Conservation (phyloP, 1,140 invertebrate species). For the Aphelenchoides fujianensis region DNA sequence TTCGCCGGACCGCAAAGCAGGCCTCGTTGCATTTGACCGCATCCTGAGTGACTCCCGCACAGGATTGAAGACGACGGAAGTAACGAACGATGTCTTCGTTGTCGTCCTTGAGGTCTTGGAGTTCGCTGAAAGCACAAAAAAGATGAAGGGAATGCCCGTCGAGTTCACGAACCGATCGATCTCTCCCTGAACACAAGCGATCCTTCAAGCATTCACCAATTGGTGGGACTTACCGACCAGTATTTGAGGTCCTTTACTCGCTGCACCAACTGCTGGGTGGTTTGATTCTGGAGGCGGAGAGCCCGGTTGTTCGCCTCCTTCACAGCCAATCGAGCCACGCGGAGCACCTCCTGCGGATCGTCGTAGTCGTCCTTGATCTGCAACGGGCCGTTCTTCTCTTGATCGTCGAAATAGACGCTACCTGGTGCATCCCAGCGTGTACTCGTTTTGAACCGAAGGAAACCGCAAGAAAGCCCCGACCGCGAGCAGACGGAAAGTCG, state of each 20-base stretch:
- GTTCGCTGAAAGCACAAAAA: conserved; percentile 34
- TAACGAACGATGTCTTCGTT: conserved; percentile 52
- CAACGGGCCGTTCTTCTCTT: no score
- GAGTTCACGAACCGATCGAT: conserved; percentile 45
- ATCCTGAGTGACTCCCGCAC: conserved; percentile 42
- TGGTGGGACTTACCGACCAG: no score
- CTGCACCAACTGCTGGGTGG: conserved; percentile 56
- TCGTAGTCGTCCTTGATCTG: conserved; percentile 42
- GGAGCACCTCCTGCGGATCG: conserved; percentile 53
- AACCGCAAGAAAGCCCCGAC: no score
- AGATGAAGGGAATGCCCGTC: neutral
- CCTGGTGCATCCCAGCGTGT: no score
- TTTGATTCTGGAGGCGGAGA: conserved; percentile 51
- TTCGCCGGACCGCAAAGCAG: conserved; percentile 51
- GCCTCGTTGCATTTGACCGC: conserved; percentile 48
- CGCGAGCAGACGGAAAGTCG: no score
- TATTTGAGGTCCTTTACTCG: conserved; percentile 57
- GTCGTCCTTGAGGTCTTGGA: conserved; percentile 54
- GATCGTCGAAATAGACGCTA: no score
- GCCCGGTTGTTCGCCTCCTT: conserved; percentile 56
- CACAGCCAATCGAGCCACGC: conserved; percentile 51
- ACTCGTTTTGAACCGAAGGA: no score
- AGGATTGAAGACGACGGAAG: conserved; percentile 44
- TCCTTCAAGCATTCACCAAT: no score
- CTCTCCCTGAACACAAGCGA: no score